Base-by-base conservation (phyloP, 1,140 invertebrate species). In the Neodiprion virginianus region DNA sequence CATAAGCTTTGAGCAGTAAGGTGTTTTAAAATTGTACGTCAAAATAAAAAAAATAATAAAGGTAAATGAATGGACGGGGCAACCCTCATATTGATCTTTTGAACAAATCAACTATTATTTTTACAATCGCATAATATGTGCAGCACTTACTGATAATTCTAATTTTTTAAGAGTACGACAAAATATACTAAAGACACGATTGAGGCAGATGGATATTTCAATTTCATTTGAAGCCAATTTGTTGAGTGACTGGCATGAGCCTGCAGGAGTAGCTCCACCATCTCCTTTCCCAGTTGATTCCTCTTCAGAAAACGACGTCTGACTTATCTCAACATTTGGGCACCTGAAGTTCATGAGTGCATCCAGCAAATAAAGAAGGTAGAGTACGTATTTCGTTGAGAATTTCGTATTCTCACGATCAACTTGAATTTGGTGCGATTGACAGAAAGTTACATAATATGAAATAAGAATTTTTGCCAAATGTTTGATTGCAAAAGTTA, bases 61-160 rank as follows among this genome's bases (percentile, higher is more conserved):
- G 28, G 5, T 40, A 40, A 5, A 40, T 2, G 28, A 40, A 40
- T 40, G 28, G 5, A 40, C 28, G 5, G 28, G 28, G 28, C 5
- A 40, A 40, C 28, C 28, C 2, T 40, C 28, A 40, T 40, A 40
- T 40, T 40, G 2, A 40, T 40, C 5, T 40, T 3, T 4, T 40
- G 28, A 40, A 40, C 28, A 40, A 40, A 40, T 5, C 28, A 40
- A 40, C 28, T 40, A 3, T 40, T 40, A 40, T 40, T 40, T 40
- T 40, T 40, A 40, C 28, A 2, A 40, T 40, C 28, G 5, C 28
- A n/a, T 66, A n/a, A 21, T 23, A 21, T 14, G 14, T 8, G 21
- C 12, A 61, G 8, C 7, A 48, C 23, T 78, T 77, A 79, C 77
- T 47, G 74, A 75, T n/a, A 79, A 72, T 66, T 79, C 74, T 66